These are phyloP conservation scores for Chaetura pelagica DNA, from an alignment of 2,113 vertebrate species.

Conservation along the genomic window DNA sequence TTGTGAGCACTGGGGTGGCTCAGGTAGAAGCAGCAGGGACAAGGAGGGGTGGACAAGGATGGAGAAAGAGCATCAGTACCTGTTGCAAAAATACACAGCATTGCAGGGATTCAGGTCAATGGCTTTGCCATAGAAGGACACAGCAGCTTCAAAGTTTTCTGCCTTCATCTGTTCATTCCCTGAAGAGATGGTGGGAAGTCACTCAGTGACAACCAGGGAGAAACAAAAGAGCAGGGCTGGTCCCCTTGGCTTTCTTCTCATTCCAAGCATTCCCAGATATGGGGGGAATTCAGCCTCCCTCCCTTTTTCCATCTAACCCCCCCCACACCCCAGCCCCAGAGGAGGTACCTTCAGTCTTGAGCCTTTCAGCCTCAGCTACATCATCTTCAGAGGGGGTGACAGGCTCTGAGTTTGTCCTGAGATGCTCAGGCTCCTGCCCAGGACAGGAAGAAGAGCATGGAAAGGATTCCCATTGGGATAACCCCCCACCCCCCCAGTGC, in stretches of 20 bases:
- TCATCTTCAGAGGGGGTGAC: slow-evolving; percentile 83
- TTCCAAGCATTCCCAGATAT: neutral
- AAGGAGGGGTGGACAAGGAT: no score
- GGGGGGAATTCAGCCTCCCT: neutral
- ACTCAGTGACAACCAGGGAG: fast-evolving
- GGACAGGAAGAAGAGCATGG: neutral
- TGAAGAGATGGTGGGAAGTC: neutral
- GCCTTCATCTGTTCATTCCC: slow-evolving; percentile 97
- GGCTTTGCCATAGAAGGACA: slow-evolving; percentile 92
- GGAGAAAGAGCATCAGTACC: slow-evolving; percentile 67
- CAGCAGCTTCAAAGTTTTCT: slow-evolving; percentile 90
- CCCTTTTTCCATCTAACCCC: neutral
- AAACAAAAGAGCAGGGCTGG: neutral
- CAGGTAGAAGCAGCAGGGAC: no score
- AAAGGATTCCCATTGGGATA: neutral
- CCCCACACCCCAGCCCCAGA: neutral
- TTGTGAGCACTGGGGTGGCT: no score
- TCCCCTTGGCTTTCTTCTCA: neutral
- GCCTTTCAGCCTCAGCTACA: slow-evolving; percentile 85
- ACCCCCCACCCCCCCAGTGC: neutral
- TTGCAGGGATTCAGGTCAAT: slow-evolving; percentile 92
- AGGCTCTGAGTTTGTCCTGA: slow-evolving; percentile 64
- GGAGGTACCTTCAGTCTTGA: slow-evolving; percentile 89
- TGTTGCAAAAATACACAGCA: slow-evolving; percentile 97
- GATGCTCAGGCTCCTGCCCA: slow-evolving; percentile 69